These are phyloP conservation scores for Microhierax caerulescens DNA, from an alignment of 2,797 vertebrate genomes.

Conservation along the genomic window DNA sequence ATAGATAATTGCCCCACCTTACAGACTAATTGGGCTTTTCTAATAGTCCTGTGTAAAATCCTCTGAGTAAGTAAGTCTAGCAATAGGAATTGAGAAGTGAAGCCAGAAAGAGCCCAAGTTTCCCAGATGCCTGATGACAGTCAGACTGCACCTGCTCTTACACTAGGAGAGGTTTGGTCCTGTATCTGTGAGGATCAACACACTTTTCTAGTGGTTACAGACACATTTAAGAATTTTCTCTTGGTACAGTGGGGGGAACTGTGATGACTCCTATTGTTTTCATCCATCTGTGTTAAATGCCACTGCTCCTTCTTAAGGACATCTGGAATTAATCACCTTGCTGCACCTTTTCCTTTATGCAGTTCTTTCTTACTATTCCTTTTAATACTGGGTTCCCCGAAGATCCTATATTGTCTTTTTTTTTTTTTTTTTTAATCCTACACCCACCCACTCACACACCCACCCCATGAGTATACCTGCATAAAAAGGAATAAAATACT, in stretches of 20 bases:
- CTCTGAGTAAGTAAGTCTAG: not conserved
- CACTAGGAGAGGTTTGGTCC: not conserved
- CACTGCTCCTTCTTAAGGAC: not conserved
- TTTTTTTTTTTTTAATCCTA: not conserved
- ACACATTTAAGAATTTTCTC: not conserved
- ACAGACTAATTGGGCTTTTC: not conserved
- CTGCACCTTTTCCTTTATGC: not conserved
- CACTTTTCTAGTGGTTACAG: not conserved
- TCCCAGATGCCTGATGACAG: not conserved
- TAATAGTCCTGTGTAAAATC: not conserved
- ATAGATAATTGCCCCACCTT: not conserved
- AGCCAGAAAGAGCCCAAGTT: not conserved
- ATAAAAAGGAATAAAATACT: not conserved
- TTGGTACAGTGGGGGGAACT: not conserved
- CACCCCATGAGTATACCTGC: not conserved
- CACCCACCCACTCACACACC: accelerated
- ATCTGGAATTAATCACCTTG: not conserved
- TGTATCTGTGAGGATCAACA: not conserved
- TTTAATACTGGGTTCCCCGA: not conserved
- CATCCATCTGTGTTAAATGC: not conserved
- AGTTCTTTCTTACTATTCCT: not conserved
- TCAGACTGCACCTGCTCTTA: not conserved
- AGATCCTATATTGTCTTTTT: not conserved
- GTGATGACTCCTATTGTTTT: not conserved
- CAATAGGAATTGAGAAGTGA: not conserved